Evolutionary conservation across 1,140 invertebrate species (phyloP).

Genomic region (Gonioctena quinquepunctata): DNA sequence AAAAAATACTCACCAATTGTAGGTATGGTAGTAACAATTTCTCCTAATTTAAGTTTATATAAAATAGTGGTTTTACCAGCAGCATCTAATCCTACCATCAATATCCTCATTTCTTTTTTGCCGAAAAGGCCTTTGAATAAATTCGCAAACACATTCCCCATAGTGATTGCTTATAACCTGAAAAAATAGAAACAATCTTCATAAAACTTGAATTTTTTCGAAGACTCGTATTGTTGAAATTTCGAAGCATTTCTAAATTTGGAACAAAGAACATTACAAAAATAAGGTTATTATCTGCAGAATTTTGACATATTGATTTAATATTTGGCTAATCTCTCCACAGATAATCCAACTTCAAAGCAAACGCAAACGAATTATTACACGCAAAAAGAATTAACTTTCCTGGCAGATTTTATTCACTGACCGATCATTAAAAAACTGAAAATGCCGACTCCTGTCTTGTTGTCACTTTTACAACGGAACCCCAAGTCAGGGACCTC

Average conservation of each 20-base stretch:
- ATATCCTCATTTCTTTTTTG: slow-evolving; percentile 98
- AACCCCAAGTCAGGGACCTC: slow-evolving; percentile 32
- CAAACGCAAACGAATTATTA: background rate
- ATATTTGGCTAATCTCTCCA: slow-evolving; percentile 14
- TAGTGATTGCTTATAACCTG: slow-evolving; percentile 49
- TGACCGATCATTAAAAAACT: slow-evolving; percentile 10
- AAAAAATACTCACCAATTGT: slow-evolving; percentile 85
- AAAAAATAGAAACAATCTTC: slow-evolving; percentile 16
- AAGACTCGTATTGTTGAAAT: background rate
- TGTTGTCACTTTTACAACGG: slow-evolving; percentile 43
- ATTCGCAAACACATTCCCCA: slow-evolving; percentile 86
- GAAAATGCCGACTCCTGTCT: slow-evolving; percentile 38
- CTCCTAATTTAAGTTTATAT: slow-evolving; percentile 99
- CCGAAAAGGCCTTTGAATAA: slow-evolving; percentile 95
- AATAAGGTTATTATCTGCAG: slow-evolving; percentile 49
- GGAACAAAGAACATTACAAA: slow-evolving; percentile 44
- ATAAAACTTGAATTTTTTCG: background rate
- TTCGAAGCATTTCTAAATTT: slow-evolving; percentile 42
- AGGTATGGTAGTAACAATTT: slow-evolving; percentile 99
- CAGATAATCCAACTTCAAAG: background rate
- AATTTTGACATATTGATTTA: slow-evolving; percentile 49
- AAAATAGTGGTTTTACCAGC: slow-evolving; percentile 99
- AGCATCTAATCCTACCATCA: slow-evolving; percentile 97
- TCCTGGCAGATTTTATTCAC: background rate
- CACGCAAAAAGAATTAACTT: background rate